Evolutionary conservation across 1,140 invertebrate species (phyloP).

Genomic region (Steinernema khuongi): DNA sequence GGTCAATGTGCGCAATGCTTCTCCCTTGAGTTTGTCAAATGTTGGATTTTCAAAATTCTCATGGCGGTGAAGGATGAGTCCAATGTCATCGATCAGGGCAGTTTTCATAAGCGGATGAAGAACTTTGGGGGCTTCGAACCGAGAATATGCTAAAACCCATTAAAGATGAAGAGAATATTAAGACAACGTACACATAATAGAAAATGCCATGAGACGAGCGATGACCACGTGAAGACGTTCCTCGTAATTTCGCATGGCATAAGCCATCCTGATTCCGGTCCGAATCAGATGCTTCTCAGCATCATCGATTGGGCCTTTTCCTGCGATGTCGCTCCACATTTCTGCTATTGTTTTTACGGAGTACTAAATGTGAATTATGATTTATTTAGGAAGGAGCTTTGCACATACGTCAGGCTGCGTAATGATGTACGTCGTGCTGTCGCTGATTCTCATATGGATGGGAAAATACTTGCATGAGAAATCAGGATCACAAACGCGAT

Average conservation of each 20-base stretch:
- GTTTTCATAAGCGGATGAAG: conserved; percentile 41
- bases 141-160: conserved; percentile 48
- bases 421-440: background rate
- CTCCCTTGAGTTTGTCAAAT: conserved; percentile 41
- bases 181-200: conserved; percentile 41
- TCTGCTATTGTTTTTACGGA: background rate
- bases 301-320: background rate
- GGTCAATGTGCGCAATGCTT: conserved; percentile 47
- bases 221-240: conserved; percentile 39
- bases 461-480: background rate
- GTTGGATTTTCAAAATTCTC: conserved; percentile 14
- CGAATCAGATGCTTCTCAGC: background rate
- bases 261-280: conserved; percentile 34
- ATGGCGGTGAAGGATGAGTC: conserved; percentile 31
- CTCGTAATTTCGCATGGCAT: conserved; percentile 36
- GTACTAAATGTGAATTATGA: background rate
- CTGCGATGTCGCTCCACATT: background rate
- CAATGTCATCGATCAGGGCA: conserved; percentile 41
- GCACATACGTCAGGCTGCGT: background rate
- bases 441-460: background rate
- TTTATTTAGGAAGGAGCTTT: background rate
- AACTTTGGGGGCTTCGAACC: conserved; percentile 15
- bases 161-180: conserved; percentile 16
- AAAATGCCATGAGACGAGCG: conserved; percentile 43
- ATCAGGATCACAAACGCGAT: background rate